Base-by-base conservation (phyloP, 2,888 invertebrate genomes). In the Conops quadrifasciatus region DNA sequence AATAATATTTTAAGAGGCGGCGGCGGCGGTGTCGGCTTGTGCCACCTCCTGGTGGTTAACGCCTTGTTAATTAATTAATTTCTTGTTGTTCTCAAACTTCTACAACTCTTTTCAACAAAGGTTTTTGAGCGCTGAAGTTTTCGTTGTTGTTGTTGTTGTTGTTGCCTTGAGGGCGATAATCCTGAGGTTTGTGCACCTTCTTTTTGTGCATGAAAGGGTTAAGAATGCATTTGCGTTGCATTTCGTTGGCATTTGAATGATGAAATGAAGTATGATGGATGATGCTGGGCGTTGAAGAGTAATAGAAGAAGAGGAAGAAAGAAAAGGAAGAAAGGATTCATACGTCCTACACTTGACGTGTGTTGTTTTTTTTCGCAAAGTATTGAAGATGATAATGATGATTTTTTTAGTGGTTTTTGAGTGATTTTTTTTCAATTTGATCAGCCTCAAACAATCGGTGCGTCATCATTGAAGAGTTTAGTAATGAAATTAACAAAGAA, bases 11-110 rank as follows among this genome's bases (percentile, higher is more conserved):
- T 15, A 36, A 21, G 66, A 66, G 66, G 66, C 21, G 64, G 53
- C 53, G 56, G 24, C 66, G 13, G 66, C 51, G 66, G 66, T 47
- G 64, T 53, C 53, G 56, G 24, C 66, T 24, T n/a, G 56, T 30
- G 66, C 51, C 66, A 43, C 66, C 66, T 66, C 66, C 66, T 36
- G 43, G 36, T 53, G 66, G 56, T 51, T 56, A 30, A 53, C 9
- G 43, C 56, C 45, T 53, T 15, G 7, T 5, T 66, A 66, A 66
- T 66, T 66, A 53, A 65, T 51, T 56, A 51, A 30, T 53, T 63
- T 19, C 36, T 24, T 24, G 28, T 28, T 30, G 21, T 36, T 62
- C 19, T 28, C 24, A 4, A n/a, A n/a, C n/a, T 56, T 11, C 24
- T 43, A 62, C 36, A 62, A 28, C n/a, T n/a, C n/a, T n/a, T n/a